Evolutionary conservation across 2,888 invertebrate genomes (phyloP).

Genomic region (Drosophila anomelani): DNA sequence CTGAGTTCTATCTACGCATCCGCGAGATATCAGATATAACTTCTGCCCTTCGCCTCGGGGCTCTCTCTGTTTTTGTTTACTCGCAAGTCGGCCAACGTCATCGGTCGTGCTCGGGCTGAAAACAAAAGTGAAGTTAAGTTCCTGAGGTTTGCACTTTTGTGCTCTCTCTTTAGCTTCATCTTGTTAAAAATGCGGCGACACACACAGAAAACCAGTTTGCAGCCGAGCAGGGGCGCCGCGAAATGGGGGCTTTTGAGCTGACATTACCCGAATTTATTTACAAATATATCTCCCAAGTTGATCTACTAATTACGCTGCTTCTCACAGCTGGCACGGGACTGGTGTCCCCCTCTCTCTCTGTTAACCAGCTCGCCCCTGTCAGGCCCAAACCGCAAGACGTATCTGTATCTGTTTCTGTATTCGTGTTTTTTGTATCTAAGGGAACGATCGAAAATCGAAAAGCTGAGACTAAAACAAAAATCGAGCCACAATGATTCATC

Average conservation of each 20-base stretch:
- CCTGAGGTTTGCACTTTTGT: slow-evolving; percentile 43
- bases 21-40: slow-evolving; percentile 21
- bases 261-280: slow-evolving; percentile 1
- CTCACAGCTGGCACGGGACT: slow-evolving; percentile 18
- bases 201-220: slow-evolving; percentile 58
- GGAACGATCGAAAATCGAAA: slow-evolving; percentile 31
- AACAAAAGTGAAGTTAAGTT: slow-evolving; percentile 73
- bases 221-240: slow-evolving; percentile 7
- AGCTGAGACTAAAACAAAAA: slow-evolving; percentile 42
- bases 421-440: slow-evolving; percentile 43
- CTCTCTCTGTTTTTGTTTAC: slow-evolving; percentile 52
- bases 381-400: slow-evolving; percentile 14
- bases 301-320: slow-evolving; percentile 34
- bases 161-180: slow-evolving; percentile 17
- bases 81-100: slow-evolving; percentile 54
- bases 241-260: background rate
- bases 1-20: slow-evolving; percentile 41
- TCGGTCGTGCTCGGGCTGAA: slow-evolving; percentile 45
- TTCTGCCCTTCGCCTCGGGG: slow-evolving; percentile 1
- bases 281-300: slow-evolving; percentile 23
- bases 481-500: slow-evolving; percentile 49
- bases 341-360: background rate
- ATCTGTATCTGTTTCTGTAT: slow-evolving; percentile 27
- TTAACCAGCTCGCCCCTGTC: slow-evolving; percentile 9
- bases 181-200: slow-evolving; percentile 33